These are phyloP conservation scores for Pardalotus punctatus DNA, from an alignment of 2,113 vertebrate genomes.

Conservation along the genomic window DNA sequence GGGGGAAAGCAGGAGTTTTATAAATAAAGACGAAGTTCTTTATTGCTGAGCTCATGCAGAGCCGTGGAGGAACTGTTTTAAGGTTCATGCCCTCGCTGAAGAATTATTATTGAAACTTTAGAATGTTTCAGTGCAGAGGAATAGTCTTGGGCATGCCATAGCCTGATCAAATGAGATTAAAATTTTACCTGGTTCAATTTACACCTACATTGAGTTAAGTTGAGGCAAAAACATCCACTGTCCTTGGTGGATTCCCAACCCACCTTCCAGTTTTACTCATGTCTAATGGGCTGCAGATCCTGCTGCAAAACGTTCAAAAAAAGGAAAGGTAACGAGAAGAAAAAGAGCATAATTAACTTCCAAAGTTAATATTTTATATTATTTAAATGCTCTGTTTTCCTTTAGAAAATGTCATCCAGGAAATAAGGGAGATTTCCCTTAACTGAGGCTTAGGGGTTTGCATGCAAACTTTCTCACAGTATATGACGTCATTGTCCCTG, in stretches of 20 bases:
- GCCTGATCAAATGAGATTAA: not conserved
- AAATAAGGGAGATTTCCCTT: not conserved
- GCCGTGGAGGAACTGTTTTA: fast-evolving
- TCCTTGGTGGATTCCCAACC: not conserved
- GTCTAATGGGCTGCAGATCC: not conserved
- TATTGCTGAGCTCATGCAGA: not conserved
- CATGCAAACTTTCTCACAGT: not conserved
- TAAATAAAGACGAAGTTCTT: not conserved
- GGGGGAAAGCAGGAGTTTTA: not conserved
- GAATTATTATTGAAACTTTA: not conserved
- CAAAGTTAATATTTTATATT: not conserved
- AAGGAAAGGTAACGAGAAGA: not conserved
- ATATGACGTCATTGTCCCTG: not conserved
- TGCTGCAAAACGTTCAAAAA: not conserved
- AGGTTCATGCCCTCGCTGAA: not conserved
- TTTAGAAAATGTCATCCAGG: not conserved
- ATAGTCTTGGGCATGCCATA: not conserved
- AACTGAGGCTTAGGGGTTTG: not conserved
- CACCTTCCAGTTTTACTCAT: not conserved
- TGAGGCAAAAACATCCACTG: not conserved
- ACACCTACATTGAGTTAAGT: not conserved
- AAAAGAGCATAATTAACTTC: not conserved
- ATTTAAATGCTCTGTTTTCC: not conserved
- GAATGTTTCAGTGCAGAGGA: not conserved
- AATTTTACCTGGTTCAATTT: not conserved